Evolutionary conservation across 2,797 vertebrate species (phyloP).

Genomic region (Hypotaenidia okinawae): DNA sequence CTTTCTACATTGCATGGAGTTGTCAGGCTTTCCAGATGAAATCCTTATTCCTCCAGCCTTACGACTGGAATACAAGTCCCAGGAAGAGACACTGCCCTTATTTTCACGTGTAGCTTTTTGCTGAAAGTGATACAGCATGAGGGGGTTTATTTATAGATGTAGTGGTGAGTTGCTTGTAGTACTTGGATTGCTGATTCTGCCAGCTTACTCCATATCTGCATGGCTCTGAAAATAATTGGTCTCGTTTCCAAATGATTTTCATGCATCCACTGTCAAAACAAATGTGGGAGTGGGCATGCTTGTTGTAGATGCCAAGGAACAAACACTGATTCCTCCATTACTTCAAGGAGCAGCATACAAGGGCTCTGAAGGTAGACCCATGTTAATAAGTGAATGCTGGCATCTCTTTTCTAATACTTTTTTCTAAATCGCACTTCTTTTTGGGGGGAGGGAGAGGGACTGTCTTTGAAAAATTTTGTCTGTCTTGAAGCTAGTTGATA

Average conservation of each 20-base stretch:
- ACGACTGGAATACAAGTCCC: background rate
- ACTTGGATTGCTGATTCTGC: background rate
- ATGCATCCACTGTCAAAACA: background rate
- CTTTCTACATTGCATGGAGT: background rate
- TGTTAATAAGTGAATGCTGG: background rate
- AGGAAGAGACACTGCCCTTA: background rate
- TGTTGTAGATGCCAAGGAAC: background rate
- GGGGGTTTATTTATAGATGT: background rate
- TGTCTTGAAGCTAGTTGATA: background rate
- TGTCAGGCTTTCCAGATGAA: background rate
- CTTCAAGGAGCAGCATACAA: background rate
- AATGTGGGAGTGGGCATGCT: background rate
- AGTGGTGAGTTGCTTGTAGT: background rate
- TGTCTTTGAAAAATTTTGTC: background rate
- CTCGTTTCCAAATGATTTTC: background rate
- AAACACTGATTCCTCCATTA: background rate
- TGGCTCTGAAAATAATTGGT: background rate
- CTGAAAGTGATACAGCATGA: background rate
- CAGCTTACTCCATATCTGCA: background rate
- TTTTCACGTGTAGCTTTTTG: background rate
- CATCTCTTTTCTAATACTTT: background rate
- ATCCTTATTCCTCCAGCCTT: background rate
- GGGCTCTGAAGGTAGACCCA: background rate
- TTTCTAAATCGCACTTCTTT: background rate
- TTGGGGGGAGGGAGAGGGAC: background rate